Percentiles rank a stretch among this genome's conserved stretches.
Conservation (phyloP, 2,888 invertebrate species). For the Empis stercorea region DNA sequence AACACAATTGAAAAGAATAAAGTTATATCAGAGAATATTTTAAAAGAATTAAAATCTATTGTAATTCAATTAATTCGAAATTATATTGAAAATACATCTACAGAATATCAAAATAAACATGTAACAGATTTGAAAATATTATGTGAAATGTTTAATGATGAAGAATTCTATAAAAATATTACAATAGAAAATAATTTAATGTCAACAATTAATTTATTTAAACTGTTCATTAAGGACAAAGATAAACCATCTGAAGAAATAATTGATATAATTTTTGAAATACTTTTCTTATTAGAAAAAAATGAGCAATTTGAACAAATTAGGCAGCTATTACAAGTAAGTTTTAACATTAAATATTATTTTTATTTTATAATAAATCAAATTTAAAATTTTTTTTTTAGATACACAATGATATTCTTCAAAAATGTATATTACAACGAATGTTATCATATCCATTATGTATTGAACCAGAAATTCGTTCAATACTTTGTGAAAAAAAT, state of each 20-base stretch:
- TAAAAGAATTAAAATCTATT: slow-evolving; percentile 23
- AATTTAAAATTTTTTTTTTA: slow-evolving; percentile 11
- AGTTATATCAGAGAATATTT: slow-evolving; percentile 11
- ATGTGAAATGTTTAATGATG: slow-evolving; percentile 43
- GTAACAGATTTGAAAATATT: slow-evolving; percentile 42
- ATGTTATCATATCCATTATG: slow-evolving; percentile 32
- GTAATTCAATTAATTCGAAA: slow-evolving; percentile 25
- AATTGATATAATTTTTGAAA: slow-evolving; percentile 49
- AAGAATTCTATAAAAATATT: slow-evolving; percentile 38
- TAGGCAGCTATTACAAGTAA: slow-evolving; percentile 44
- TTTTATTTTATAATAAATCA: neutral
- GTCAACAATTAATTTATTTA: slow-evolving; percentile 22
- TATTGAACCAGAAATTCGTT: slow-evolving; percentile 24
- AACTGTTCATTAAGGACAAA: slow-evolving; percentile 18
- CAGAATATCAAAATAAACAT: slow-evolving; percentile 36
- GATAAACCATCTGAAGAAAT: slow-evolving; percentile 42
- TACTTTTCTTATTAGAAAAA: slow-evolving; percentile 42
- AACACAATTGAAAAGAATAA: slow-evolving; percentile 6
- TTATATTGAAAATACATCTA: slow-evolving; percentile 43
- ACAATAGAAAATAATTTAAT: slow-evolving; percentile 26
- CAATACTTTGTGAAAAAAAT: slow-evolving; percentile 24
- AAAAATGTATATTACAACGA: slow-evolving; percentile 27
- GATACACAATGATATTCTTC: slow-evolving; percentile 22
- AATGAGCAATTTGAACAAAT: slow-evolving; percentile 43
- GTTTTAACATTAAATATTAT: neutral